phyloP scores from a whole-genome alignment of 2,113 vertebrate genomes.

The Heliornis fulica region DNA sequence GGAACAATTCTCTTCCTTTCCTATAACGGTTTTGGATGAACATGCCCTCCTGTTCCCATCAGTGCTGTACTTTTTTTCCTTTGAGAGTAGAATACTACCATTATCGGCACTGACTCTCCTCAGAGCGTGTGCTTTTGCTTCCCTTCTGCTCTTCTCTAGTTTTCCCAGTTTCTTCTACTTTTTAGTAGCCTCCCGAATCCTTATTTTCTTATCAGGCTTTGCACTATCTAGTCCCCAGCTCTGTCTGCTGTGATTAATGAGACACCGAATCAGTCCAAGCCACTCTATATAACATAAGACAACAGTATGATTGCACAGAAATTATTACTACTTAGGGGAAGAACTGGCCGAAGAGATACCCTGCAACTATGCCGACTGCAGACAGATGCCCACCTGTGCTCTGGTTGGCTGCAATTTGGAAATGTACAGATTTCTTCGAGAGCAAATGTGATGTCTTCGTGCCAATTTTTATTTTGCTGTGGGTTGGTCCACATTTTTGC shows the following conservation, averaged over 20 bases:
- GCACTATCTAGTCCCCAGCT: not conserved
- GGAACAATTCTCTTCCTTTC: not conserved
- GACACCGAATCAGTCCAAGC: not conserved
- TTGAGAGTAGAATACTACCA: not conserved
- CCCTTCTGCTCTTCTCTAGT: not conserved
- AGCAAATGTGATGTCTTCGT: not conserved
- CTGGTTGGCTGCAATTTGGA: not conserved
- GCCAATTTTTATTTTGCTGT: not conserved
- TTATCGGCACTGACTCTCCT: not conserved
- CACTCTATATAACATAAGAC: not conserved
- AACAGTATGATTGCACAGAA: not conserved
- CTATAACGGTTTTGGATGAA: not conserved
- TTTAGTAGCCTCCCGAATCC: not conserved
- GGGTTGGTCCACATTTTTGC: not conserved
- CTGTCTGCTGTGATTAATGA: not conserved
- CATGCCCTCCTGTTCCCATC: not conserved
- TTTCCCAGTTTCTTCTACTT: not conserved
- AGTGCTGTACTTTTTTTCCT: not conserved
- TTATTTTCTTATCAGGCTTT: not conserved
- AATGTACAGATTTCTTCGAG: not conserved
- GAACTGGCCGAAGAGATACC: not conserved
- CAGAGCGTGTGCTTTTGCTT: not conserved
- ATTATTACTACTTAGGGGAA: not conserved
- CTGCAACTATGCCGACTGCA: not conserved
- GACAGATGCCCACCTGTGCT: constrained; percentile 18